Evolutionary conservation across 2,113 vertebrate species (phyloP).

Genomic region (Delphinapterus leucas): DNA sequence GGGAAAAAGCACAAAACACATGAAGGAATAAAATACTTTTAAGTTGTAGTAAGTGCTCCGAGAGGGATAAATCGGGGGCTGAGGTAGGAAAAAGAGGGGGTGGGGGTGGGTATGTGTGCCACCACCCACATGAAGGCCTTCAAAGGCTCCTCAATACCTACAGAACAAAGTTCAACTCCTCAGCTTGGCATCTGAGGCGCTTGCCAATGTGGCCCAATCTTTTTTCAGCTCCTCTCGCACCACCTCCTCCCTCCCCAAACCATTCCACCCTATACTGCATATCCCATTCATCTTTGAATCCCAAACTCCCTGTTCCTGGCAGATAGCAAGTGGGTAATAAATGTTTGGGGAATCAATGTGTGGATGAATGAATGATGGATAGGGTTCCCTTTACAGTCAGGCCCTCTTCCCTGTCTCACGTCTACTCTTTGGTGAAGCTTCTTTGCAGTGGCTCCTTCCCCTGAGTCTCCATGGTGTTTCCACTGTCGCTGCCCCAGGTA

Average conservation of each 20-base stretch:
- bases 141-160: not conserved
- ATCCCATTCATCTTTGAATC: not conserved
- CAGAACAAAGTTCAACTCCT: not conserved
- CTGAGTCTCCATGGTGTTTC: not conserved
- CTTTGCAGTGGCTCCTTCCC: not conserved
- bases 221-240: not conserved
- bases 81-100: not conserved
- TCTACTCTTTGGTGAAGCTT: not conserved
- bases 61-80: not conserved
- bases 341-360: not conserved
- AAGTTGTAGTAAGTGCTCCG: not conserved
- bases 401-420: not conserved
- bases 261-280: not conserved
- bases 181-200: not conserved
- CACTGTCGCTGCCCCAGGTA: not conserved
- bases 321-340: not conserved
- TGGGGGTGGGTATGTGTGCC: not conserved
- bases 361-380: not conserved
- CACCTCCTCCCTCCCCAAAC: not conserved
- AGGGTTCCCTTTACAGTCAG: not conserved
- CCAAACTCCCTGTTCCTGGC: not conserved
- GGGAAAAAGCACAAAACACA: slow-evolving; percentile 9
- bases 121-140: not conserved
- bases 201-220: not conserved
- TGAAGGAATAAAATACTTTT: not conserved